These are phyloP conservation scores for Drosophila eohydei DNA, from an alignment of 2,888 invertebrate genomes.

Conservation along the genomic window DNA sequence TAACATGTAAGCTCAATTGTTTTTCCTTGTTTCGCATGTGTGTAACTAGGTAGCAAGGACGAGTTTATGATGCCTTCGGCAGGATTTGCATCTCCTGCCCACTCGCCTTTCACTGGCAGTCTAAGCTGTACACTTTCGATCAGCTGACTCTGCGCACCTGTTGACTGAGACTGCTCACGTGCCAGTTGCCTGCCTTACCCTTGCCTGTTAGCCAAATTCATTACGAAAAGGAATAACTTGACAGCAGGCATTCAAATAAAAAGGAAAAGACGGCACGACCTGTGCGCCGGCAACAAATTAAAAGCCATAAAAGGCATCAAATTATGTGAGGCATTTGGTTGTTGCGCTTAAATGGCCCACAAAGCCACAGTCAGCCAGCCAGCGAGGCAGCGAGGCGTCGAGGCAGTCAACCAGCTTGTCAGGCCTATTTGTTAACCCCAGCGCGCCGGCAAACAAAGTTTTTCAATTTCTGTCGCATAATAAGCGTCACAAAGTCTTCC, in stretches of 20 bases:
- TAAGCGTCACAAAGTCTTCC: conserved; percentile 68
- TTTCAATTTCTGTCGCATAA: conserved; percentile 82
- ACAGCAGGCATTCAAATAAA: conserved; percentile 43
- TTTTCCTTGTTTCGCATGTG: conserved; percentile 11
- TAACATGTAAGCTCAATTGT: conserved; percentile 72
- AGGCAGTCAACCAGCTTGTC: conserved; percentile 21
- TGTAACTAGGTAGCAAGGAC: conserved; percentile 38
- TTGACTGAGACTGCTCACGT: conserved; percentile 45
- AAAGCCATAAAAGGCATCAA: conserved; percentile 80
- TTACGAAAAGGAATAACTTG: conserved; percentile 36
- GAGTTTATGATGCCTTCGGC: not conserved
- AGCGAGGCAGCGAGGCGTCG: not conserved
- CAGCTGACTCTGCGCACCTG: conserved; percentile 45
- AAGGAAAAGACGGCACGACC: conserved; percentile 39
- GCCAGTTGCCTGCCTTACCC: conserved; percentile 2
- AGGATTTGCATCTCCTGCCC: conserved; percentile 8
- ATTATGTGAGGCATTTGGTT: conserved; percentile 79
- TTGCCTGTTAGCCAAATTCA: conserved; percentile 61
- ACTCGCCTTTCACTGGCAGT: not conserved
- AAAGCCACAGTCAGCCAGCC: conserved; percentile 25
- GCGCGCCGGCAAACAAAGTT: conserved; percentile 80
- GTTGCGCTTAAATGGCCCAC: conserved; percentile 62
- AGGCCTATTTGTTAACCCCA: conserved; percentile 80
- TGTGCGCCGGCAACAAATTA: conserved; percentile 70
- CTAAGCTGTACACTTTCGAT: conserved; percentile 24